phyloP scores from a whole-genome alignment of 2,888 invertebrate species.

The Ormyrus labotus region DNA sequence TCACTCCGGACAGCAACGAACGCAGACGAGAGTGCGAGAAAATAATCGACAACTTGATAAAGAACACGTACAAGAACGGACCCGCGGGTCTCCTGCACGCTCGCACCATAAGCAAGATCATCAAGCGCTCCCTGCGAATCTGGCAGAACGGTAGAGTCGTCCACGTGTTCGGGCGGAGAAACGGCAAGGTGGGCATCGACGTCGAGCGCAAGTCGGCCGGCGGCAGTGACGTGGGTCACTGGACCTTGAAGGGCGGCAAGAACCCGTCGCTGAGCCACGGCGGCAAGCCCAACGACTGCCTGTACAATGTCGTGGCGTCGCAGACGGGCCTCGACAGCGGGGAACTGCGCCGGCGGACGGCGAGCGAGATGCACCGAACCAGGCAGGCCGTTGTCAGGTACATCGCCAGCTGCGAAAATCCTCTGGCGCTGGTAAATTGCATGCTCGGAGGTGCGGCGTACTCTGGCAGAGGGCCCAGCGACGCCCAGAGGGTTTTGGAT shows the following conservation, averaged over 20 bases:
- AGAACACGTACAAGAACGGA: not conserved
- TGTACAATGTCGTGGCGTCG: constrained; percentile 62
- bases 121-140: constrained; percentile 8
- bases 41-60: not conserved
- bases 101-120: not conserved
- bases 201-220: not conserved
- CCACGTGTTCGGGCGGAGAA: not conserved
- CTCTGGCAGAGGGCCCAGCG: constrained; percentile 54
- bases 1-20: too few species aligned
- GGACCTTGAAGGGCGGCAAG: constrained; percentile 26
- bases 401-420: not conserved
- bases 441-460: constrained; percentile 67
- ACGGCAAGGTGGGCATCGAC: constrained; percentile 18
- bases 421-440: not conserved
- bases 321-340: constrained; percentile 56
- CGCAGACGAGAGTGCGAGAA: not conserved
- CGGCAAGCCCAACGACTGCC: constrained; percentile 61
- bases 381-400: not conserved
- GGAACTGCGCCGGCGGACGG: constrained; percentile 55
- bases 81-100: constrained; percentile 25
- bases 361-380: constrained; percentile 48
- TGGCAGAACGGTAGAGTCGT: constrained; percentile 5
- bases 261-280: not conserved
- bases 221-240: constrained; percentile 5
- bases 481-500: constrained; percentile 61